These are phyloP conservation scores for Dunckerocampus dactyliophorus DNA, from an alignment of 2,113 vertebrate species.

Conservation along the genomic window DNA sequence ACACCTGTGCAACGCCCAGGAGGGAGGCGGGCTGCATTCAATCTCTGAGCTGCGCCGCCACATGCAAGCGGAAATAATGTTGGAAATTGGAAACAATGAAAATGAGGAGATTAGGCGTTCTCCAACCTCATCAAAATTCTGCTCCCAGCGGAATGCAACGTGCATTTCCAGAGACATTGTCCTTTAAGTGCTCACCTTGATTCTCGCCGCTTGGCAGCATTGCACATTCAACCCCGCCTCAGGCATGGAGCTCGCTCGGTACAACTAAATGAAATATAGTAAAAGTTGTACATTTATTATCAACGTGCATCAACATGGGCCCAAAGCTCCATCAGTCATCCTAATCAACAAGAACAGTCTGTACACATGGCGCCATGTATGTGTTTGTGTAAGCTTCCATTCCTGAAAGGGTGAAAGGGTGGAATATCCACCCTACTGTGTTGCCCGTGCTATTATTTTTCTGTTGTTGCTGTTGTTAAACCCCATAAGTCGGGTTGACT, in stretches of 20 bases:
- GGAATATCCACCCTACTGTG: too few relatives aligned
- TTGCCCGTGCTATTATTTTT: too few relatives aligned
- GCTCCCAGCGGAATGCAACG: constrained; percentile 37
- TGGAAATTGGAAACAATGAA: constrained; percentile 57
- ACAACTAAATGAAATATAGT: constrained; percentile 33
- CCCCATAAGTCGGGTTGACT: too few relatives aligned
- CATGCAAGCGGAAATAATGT: constrained; percentile 47
- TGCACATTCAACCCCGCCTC: constrained; percentile 30
- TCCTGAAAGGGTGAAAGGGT: too few relatives aligned
- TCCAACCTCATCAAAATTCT: constrained; percentile 53
- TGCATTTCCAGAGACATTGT: constrained; percentile 33
- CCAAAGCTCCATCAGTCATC: too few relatives aligned
- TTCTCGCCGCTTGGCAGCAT: constrained; percentile 31
- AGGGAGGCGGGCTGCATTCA: constrained; percentile 40
- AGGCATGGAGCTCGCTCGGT: constrained; percentile 30
- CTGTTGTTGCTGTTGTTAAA: too few relatives aligned
- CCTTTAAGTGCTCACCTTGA: constrained; percentile 54
- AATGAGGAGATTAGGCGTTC: constrained; percentile 51
- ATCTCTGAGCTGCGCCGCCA: constrained; percentile 37
- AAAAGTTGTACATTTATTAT: constrained; percentile 37
- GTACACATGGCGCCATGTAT: background rate
- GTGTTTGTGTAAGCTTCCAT: too few relatives aligned
- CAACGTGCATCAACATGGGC: background rate
- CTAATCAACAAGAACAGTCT: constrained; percentile 7
- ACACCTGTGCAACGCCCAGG: constrained; percentile 41